phyloP scores from a whole-genome alignment of 2,797 vertebrate genomes.

The Enteromius fasciolatus region DNA sequence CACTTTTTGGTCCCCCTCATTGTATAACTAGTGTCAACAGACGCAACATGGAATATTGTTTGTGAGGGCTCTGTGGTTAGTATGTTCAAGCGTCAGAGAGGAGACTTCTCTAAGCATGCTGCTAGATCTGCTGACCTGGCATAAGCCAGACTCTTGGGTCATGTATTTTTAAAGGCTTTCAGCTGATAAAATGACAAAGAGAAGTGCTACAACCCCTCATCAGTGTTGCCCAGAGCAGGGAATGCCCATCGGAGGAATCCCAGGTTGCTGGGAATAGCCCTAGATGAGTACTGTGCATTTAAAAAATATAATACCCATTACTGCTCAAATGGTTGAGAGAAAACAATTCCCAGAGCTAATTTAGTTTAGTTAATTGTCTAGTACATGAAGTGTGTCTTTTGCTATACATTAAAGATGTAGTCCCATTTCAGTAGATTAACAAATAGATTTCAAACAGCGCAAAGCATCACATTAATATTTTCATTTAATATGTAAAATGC shows the following conservation, averaged over 20 bases:
- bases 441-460: background rate
- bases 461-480: background rate
- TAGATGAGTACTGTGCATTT: background rate
- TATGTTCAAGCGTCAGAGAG: slow-evolving; percentile 9
- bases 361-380: slow-evolving; percentile 20
- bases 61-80: background rate
- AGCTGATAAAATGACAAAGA: slow-evolving; percentile 22
- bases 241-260: slow-evolving; percentile 35
- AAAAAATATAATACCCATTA: slow-evolving; percentile 29
- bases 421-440: slow-evolving; percentile 12
- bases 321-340: background rate
- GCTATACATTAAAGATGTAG: slow-evolving; percentile 24
- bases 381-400: slow-evolving; percentile 12
- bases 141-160: slow-evolving; percentile 32
- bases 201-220: slow-evolving; percentile 20
- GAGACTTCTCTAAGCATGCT: slow-evolving; percentile 17
- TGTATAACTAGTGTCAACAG: background rate
- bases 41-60: background rate
- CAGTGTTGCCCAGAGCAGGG: slow-evolving; percentile 1
- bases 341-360: slow-evolving; percentile 34
- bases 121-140: slow-evolving; percentile 37
- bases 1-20: background rate
- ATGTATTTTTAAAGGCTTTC: slow-evolving; percentile 48
- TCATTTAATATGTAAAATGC: background rate
- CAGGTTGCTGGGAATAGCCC: slow-evolving; percentile 7